phyloP scores from a whole-genome alignment of 2,888 invertebrate species.

The Ophraella communa region DNA sequence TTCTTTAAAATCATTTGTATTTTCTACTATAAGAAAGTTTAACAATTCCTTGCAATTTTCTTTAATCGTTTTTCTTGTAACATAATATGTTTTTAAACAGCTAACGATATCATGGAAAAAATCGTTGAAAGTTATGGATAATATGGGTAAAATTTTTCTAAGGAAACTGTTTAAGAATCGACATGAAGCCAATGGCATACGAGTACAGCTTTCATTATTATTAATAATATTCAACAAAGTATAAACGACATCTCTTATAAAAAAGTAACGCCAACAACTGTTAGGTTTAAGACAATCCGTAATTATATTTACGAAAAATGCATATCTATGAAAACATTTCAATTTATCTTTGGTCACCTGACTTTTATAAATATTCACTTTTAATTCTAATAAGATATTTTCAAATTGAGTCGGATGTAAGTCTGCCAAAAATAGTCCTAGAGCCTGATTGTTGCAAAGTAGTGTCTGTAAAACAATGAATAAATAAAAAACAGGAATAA shows the following conservation, averaged over 20 bases:
- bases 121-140: constrained; percentile 59
- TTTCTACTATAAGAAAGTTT: constrained; percentile 63
- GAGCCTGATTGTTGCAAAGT: constrained; percentile 34
- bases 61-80: constrained; percentile 47
- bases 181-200: constrained; percentile 51
- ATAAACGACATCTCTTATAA: constrained; percentile 65
- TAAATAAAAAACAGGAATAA: neutral
- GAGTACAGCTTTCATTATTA: constrained; percentile 47
- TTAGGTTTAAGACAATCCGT: constrained; percentile 54
- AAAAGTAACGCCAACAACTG: constrained; percentile 60
- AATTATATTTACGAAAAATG: constrained; percentile 60
- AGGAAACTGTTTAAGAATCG: constrained; percentile 61
- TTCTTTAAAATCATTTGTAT: constrained; percentile 59
- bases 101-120: constrained; percentile 64
- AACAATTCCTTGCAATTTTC: constrained; percentile 59
- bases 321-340: constrained; percentile 65
- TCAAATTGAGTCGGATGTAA: constrained; percentile 46
- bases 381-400: constrained; percentile 50
- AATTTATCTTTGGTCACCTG: constrained; percentile 64
- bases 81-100: constrained; percentile 57
- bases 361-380: constrained; percentile 62
- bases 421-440: constrained; percentile 35
- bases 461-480: constrained; percentile 55
- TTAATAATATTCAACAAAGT: constrained; percentile 64
- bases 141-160: constrained; percentile 58